Base-by-base conservation (phyloP, 2,797 vertebrate genomes). In the Arnoldichthys spilopterus region DNA sequence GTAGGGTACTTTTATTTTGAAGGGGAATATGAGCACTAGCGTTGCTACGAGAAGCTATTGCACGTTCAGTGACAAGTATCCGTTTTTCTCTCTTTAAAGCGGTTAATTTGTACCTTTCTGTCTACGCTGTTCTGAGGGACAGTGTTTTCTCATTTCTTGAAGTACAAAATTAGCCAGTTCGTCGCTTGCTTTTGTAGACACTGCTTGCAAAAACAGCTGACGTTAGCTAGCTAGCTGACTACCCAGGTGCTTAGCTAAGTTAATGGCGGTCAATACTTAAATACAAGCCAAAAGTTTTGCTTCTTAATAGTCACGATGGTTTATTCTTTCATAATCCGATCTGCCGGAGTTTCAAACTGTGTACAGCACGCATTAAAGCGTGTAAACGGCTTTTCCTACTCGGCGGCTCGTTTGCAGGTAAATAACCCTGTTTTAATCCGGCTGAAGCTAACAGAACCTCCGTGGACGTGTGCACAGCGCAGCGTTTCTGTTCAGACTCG, bases 241-340 rank as follows among this genome's bases (percentile, higher is more conserved):
- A 56, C 22, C n/a, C 22, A 26, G 20, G 47, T 49, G n/a, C 7
- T 54, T 8, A 22, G n/a, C 51, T 54, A 18, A 47, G 45, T 47
- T 47, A 47, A 5, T 1, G 15, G 45, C 18, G 18, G 13, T 16
- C 16, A 16, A 16, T 13, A 53, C 18, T 1, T 56, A 11, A 24
- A 56, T 22, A 51, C 13, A 1, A 54, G 4, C 56, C 0, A 51
- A 7, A 11, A 2, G 34, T 32, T 8, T 37, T 37, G 1, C 0
- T 11, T 37, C 0, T n/a, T 37, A 32, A 8, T n/a, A 22, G 28
- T n/a, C 49, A 76, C 3, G 67, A 93, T 92, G 87, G 83, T 90
- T 82, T 92, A 87, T 54, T 74, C 79, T n/a, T 83, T 88, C 2
- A 75, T 92, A 74, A 32, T 90, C 4, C 89, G 86, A 87, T 62